Conservation (phyloP, 2,888 invertebrate genomes). For the Aplocera efformata region DNA sequence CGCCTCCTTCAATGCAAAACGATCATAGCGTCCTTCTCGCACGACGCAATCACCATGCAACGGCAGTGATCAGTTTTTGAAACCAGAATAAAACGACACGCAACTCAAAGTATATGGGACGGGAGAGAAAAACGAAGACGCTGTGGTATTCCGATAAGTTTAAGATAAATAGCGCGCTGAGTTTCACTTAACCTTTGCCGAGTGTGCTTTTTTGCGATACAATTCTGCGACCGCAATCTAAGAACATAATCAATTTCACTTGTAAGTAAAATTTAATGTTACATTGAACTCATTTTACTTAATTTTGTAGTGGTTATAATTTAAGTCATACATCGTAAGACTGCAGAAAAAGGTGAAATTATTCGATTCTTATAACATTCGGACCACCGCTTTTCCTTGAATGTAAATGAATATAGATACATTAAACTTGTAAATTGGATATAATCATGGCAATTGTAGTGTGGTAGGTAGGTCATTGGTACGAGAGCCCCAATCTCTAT, state of each 20-base stretch:
- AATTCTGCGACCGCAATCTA: constrained; percentile 52
- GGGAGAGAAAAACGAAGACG: constrained; percentile 63
- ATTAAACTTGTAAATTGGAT: too few species aligned
- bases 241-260: constrained; percentile 51
- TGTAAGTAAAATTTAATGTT: constrained; percentile 34
- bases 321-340: too few species aligned
- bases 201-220: constrained; percentile 50
- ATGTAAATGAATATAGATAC: too few species aligned
- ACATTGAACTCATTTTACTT: not conserved
- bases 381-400: too few species aligned
- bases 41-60: constrained; percentile 59
- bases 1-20: constrained; percentile 73
- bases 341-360: too few species aligned
- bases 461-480: constrained; percentile 15
- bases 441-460: too few species aligned
- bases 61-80: constrained; percentile 70
- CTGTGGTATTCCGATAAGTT: constrained; percentile 70
- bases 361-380: too few species aligned
- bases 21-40: constrained; percentile 68
- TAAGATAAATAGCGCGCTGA: constrained; percentile 74
- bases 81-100: constrained; percentile 65
- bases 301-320: too few species aligned
- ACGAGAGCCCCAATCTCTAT: constrained; percentile 6
- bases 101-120: constrained; percentile 63
- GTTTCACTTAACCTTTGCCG: constrained; percentile 62